These are phyloP conservation scores for Enteromius viviparus DNA, from an alignment of 2,797 vertebrate species.

Conservation along the genomic window DNA sequence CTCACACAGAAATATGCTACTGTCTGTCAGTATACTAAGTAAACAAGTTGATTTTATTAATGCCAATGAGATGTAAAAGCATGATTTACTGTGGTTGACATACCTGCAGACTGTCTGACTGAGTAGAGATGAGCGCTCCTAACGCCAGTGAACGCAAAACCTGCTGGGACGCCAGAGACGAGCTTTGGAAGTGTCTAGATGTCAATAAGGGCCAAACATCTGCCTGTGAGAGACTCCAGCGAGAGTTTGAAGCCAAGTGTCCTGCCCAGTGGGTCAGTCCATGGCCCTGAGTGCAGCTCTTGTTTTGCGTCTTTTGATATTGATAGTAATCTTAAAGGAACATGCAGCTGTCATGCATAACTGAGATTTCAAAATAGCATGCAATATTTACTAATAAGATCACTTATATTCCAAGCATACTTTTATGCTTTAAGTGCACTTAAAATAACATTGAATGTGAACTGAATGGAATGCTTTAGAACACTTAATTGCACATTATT, in stretches of 20 bases:
- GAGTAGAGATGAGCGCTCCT: slow-evolving; percentile 84
- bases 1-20: background rate
- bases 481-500: background rate
- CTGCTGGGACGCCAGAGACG: slow-evolving; percentile 90
- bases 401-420: background rate
- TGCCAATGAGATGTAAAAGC: background rate
- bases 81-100: background rate
- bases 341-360: background rate
- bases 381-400: background rate
- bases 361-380: background rate
- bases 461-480: background rate
- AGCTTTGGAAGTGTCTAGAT: slow-evolving; percentile 90
- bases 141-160: slow-evolving; percentile 82
- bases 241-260: slow-evolving; percentile 82
- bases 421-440: background rate
- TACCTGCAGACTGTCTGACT: background rate
- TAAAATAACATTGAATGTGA: background rate
- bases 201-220: slow-evolving; percentile 70
- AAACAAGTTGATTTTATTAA: background rate
- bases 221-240: slow-evolving; percentile 77
- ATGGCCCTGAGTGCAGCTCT: background rate
- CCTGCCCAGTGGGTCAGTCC: slow-evolving; percentile 88
- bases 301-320: background rate
- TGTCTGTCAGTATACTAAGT: background rate
- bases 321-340: background rate